Conservation (phyloP, 2,797 vertebrate species). For the Spinus pinus region DNA sequence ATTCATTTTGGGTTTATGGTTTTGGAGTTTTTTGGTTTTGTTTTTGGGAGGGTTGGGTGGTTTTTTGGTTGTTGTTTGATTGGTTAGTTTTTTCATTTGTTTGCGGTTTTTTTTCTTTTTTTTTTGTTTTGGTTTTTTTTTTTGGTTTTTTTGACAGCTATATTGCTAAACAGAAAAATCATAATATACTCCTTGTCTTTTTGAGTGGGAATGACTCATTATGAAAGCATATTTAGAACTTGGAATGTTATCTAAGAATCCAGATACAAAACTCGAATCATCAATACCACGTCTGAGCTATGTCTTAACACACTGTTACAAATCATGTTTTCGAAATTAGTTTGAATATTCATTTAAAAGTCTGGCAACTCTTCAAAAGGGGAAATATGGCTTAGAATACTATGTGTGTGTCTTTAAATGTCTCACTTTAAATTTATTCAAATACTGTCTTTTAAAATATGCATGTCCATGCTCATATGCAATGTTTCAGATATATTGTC, state of each 20-base stretch:
- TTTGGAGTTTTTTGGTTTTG: background rate
- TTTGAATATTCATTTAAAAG: background rate
- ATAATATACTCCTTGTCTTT: background rate
- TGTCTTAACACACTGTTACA: background rate
- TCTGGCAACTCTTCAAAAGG: background rate
- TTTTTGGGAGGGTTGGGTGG: background rate
- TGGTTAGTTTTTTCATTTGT: too few relatives aligned
- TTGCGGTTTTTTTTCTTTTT: too few relatives aligned
- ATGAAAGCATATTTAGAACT: background rate
- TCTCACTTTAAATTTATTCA: background rate
- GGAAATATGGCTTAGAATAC: background rate
- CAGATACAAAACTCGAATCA: background rate
- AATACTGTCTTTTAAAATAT: background rate
- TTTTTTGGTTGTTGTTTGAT: too few relatives aligned
- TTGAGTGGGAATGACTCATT: background rate
- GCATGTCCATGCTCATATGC: background rate
- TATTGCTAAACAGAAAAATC: background rate
- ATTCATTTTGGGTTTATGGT: background rate
- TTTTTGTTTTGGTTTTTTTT: too few relatives aligned
- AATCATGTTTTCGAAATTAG: background rate
- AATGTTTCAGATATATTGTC: background rate
- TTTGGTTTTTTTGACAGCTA: background rate
- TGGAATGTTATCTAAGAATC: background rate
- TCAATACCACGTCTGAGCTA: background rate
- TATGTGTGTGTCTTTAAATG: background rate